phyloP scores from a whole-genome alignment of 2,888 invertebrate species.

The Drosophila koepferae region DNA sequence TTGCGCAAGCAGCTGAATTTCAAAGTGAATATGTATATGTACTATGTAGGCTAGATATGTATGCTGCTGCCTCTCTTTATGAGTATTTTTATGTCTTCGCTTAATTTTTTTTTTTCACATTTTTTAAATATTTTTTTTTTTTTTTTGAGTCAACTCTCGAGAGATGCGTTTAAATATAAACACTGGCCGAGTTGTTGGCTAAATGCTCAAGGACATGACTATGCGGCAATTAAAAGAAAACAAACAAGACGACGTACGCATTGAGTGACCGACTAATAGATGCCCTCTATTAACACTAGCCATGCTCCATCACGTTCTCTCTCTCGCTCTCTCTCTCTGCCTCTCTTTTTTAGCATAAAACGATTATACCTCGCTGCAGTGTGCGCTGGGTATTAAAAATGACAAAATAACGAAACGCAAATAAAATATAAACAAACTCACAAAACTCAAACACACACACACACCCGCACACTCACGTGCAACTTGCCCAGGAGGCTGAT shows the following conservation, averaged over 20 bases:
- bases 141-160: slow-evolving; percentile 8
- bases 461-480: background rate
- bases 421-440: slow-evolving; percentile 46
- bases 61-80: background rate
- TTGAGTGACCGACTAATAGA: background rate
- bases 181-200: slow-evolving; percentile 36
- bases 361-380: background rate
- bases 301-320: no score
- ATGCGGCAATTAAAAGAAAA: slow-evolving; percentile 59
- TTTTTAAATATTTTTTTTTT: background rate
- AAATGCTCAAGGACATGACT: slow-evolving; percentile 59
- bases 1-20: slow-evolving; percentile 36
- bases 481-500: slow-evolving; percentile 57
- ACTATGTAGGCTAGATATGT: slow-evolving; percentile 17
- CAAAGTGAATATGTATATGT: slow-evolving; percentile 24
- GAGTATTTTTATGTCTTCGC: slow-evolving; percentile 19
- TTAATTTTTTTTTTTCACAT: background rate
- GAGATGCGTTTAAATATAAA: slow-evolving; percentile 63
- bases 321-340: no score
- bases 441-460: background rate
- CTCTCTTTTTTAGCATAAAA: background rate
- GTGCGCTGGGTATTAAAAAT: slow-evolving; percentile 8
- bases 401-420: slow-evolving; percentile 41
- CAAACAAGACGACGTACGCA: background rate
- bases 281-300: background rate